Evolutionary conservation across 2,888 invertebrate genomes (phyloP), one percentile per base, ranked within the genome.

Genomic region (Choreutis nemorana): DNA sequence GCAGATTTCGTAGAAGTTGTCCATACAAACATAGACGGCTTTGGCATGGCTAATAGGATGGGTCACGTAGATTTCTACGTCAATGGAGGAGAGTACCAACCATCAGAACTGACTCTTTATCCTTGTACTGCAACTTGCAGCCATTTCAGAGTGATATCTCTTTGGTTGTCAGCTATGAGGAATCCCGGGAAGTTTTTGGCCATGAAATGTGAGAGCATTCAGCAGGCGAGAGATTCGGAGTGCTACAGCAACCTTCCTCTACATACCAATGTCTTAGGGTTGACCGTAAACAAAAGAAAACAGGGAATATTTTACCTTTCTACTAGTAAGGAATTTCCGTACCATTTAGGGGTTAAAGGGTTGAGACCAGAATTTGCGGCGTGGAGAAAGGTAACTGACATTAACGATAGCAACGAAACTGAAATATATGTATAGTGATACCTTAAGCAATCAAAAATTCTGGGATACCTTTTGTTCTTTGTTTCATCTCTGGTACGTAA

Each of bases 21-120:
- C 3, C 77, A 78, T 29, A 75, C 75, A 0, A 78, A 77, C 29
- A 72, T 77, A n/a, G 78, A 78, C 26, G 77, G 66, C 0, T 77
- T 57, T 11, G 78, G 78, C 1, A 77, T 78, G 73, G 72, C 75
- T 0, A 40, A 57, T 0, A 50, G 44, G 0, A 72, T 77, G 73
- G 78, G 78, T 0, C 77, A 78, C 30, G 60, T 77, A 0, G 75
- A 78, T 30, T 55, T 72, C 12, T 78, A 72, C 34, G 50, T 77
- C 1, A 78, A 78, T 23, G 78, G 78, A 0, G 78, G 77, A 0
- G 78, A 78, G 34, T 77, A 51, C 39, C 77, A 78, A 37, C 75
- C 77, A 1, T 57, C 71, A 0, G 70, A 75, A 18, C 40, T 73
- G 1, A 50, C 39, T 3, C 33, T 63, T 2, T 68, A 62, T 18